These are phyloP conservation scores for Enteromius anoplus DNA, from an alignment of 2,797 vertebrate genomes.

Conservation along the genomic window DNA sequence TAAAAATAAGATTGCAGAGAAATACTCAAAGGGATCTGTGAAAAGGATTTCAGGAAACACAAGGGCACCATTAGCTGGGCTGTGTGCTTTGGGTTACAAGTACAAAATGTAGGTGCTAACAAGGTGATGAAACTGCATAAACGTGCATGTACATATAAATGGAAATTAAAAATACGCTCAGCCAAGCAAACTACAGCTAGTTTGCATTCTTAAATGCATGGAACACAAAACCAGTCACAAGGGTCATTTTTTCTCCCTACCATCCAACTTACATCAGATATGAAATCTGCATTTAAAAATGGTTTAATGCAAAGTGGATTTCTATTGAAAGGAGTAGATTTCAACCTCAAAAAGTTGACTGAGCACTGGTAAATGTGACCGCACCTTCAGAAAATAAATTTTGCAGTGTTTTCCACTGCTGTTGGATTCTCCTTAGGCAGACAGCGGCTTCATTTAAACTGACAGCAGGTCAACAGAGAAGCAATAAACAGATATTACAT, in stretches of 20 bases:
- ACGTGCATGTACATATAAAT: constrained; percentile 14
- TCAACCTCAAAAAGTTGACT: neutral
- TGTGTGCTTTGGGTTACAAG: constrained; percentile 32
- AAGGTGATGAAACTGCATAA: constrained; percentile 9
- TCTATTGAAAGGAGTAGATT: neutral
- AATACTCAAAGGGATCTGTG: constrained; percentile 39
- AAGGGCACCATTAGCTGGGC: constrained; percentile 10
- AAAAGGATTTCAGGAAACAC: constrained; percentile 31
- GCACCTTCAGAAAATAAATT: neutral
- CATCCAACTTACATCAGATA: neutral
- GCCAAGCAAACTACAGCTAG: neutral
- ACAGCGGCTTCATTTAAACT: neutral
- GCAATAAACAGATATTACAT: neutral
- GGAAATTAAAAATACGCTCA: neutral
- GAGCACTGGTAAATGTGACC: neutral
- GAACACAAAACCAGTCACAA: too few relatives aligned
- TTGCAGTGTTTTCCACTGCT: neutral
- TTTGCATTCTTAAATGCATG: neutral
- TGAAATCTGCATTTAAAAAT: neutral
- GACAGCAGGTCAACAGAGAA: neutral
- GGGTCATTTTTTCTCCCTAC: too few relatives aligned
- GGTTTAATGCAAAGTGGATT: neutral
- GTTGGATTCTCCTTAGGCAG: neutral
- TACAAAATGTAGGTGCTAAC: constrained; percentile 18
- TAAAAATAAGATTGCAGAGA: constrained; percentile 43